These are phyloP conservation scores for Aproaerema taeniolella DNA, from an alignment of 2,888 invertebrate species.

Conservation along the genomic window DNA sequence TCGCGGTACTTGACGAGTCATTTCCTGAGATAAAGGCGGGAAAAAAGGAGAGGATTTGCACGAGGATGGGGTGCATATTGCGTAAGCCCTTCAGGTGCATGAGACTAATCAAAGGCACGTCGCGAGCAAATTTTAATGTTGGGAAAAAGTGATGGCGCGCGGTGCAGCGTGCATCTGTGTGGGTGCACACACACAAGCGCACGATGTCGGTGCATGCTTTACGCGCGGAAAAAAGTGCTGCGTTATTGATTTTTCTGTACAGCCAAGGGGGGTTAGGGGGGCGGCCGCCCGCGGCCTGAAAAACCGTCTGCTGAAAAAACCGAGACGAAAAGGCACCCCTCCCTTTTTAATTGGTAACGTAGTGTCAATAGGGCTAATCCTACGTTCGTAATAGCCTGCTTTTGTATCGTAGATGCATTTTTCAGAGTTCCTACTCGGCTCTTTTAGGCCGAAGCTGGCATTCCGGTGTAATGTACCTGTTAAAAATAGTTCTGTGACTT, in stretches of 20 bases:
- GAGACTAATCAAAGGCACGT: conserved; percentile 51
- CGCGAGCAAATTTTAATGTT: conserved; percentile 57
- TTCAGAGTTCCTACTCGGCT: conserved; percentile 60
- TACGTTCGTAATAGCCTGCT: conserved; percentile 66
- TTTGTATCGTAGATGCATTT: conserved; percentile 72
- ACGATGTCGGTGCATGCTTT: conserved; percentile 75
- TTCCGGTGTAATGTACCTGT: conserved; percentile 1
- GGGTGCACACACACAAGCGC: conserved; percentile 45
- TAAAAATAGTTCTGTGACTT: too few relatives aligned
- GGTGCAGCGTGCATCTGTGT: conserved; percentile 48
- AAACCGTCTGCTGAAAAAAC: conserved; percentile 77
- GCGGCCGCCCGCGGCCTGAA: conserved; percentile 71
- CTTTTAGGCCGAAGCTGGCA: neutral
- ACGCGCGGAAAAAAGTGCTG: conserved; percentile 79
- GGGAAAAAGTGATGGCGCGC: conserved; percentile 47
- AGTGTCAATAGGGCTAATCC: conserved; percentile 78
- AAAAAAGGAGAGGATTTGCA: conserved; percentile 13
- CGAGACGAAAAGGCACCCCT: conserved; percentile 76
- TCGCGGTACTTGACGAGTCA: conserved; percentile 18
- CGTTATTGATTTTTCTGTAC: conserved; percentile 78
- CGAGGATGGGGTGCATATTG: conserved; percentile 28
- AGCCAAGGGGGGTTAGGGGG: conserved; percentile 49
- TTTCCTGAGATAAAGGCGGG: conserved; percentile 13
- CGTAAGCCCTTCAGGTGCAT: conserved; percentile 54
- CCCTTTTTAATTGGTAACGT: conserved; percentile 77